These are phyloP conservation scores for Chaetoderma sp. DNA, from an alignment of 2,888 invertebrate species.

Conservation along the genomic window DNA sequence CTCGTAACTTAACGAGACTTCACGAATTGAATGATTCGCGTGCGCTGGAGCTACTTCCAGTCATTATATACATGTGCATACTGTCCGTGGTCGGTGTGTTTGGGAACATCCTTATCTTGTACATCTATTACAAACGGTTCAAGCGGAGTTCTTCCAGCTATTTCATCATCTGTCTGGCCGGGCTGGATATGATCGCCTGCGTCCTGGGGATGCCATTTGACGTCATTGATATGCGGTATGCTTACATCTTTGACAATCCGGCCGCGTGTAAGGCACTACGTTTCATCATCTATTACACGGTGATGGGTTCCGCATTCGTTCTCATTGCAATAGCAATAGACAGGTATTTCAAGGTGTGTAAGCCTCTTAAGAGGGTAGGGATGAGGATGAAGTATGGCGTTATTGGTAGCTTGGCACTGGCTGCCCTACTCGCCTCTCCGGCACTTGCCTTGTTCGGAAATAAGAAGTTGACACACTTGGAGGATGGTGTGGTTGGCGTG, in stretches of 20 bases:
- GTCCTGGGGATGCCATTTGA: slow-evolving; percentile 62
- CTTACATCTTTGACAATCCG: slow-evolving; percentile 58
- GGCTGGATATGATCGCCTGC: slow-evolving; percentile 59
- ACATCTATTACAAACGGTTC: slow-evolving; percentile 51
- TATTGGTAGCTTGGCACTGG: slow-evolving; percentile 46
- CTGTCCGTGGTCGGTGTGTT: slow-evolving; percentile 53
- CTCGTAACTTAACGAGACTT: slow-evolving; percentile 13
- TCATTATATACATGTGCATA: slow-evolving; percentile 53
- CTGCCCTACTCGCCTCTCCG: slow-evolving; percentile 52
- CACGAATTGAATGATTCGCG: slow-evolving; percentile 49
- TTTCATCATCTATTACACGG: slow-evolving; percentile 56
- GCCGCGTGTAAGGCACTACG: slow-evolving; percentile 56
- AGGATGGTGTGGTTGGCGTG: slow-evolving; percentile 40
- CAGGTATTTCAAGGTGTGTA: slow-evolving; percentile 55
- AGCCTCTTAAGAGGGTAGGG: slow-evolving; percentile 51
- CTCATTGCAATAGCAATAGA: slow-evolving; percentile 59
- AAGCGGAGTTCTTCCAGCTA: slow-evolving; percentile 57
- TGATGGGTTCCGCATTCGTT: slow-evolving; percentile 56
- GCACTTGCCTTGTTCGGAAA: slow-evolving; percentile 53
- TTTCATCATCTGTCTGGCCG: slow-evolving; percentile 55
- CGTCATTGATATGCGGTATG: slow-evolving; percentile 56
- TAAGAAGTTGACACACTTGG: slow-evolving; percentile 39
- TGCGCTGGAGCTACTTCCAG: slow-evolving; percentile 52
- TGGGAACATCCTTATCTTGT: slow-evolving; percentile 55
- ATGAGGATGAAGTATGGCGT: slow-evolving; percentile 48